Percentiles rank a stretch among this genome's conserved stretches.
These are phyloP conservation scores for Balearica regulorum DNA, from an alignment of 2,797 vertebrate genomes.

Conservation along the genomic window DNA sequence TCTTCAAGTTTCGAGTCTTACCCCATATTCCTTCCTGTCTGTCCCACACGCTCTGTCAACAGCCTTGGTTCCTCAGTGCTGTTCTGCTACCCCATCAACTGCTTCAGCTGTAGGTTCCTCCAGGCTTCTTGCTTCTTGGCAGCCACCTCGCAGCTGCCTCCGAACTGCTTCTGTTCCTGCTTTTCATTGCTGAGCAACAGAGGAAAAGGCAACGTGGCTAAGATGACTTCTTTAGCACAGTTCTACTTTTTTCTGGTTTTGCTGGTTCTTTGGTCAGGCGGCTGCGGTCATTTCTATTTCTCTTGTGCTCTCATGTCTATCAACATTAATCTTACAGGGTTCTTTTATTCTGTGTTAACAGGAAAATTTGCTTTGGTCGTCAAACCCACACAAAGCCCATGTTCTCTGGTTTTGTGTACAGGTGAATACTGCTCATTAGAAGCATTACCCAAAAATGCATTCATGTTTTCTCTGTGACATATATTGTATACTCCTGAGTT, in stretches of 20 bases:
- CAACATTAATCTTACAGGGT: not conserved
- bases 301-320: not conserved
- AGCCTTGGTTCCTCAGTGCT: not conserved
- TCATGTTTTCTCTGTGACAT: not conserved
- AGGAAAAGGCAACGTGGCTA: not conserved
- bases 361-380: not conserved
- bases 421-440: not conserved
- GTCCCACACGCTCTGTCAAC: rapidly evolving
- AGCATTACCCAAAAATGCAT: not conserved
- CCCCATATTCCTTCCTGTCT: not conserved
- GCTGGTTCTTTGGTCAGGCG: not conserved
- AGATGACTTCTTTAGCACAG: not conserved
- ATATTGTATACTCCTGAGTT: not conserved
- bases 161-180: not conserved
- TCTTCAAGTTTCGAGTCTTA: not conserved
- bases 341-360: not conserved
- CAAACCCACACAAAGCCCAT: not conserved
- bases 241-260: not conserved
- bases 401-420: not conserved
- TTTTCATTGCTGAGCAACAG: not conserved
- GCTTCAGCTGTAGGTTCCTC: not conserved
- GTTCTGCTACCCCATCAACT: not conserved
- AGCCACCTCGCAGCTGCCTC: not conserved
- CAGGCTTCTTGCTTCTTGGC: not conserved
- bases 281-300: not conserved